These are phyloP conservation scores for Sclerodermus sp. DNA, from an alignment of 2,888 invertebrate species.

Conservation along the genomic window DNA sequence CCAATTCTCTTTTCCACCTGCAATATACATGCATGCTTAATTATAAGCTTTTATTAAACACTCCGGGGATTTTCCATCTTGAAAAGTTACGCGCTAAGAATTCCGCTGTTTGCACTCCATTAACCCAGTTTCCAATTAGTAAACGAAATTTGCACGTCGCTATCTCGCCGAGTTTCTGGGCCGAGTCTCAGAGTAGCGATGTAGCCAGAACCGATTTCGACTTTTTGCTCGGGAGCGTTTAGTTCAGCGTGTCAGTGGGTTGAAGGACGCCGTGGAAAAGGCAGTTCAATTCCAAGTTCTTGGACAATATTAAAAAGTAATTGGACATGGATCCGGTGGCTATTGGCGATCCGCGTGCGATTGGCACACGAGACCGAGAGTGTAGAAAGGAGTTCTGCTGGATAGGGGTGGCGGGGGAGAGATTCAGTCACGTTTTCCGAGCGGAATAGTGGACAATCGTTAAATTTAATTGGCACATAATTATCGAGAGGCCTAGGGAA, in stretches of 20 bases:
- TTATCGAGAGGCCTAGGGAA: constrained; percentile 37
- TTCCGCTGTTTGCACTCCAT: no score
- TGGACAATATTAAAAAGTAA: constrained; percentile 48
- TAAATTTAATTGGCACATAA: constrained; percentile 54
- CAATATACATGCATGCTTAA: constrained; percentile 10
- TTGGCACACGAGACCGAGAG: constrained; percentile 12
- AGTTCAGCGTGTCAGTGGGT: no score
- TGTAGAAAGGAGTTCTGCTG: constrained; percentile 5
- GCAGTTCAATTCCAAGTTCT: constrained; percentile 36
- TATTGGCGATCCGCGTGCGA: neutral
- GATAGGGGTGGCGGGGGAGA: constrained; percentile 6
- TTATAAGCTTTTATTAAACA: neutral
- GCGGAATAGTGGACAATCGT: constrained; percentile 49
- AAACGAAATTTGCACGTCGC: neutral
- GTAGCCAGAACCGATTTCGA: no score
- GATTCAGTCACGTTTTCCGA: constrained; percentile 29
- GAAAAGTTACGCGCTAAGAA: no score
- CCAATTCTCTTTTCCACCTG: neutral
- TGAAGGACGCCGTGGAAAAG: constrained; percentile 12
- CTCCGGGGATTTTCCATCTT: neutral
- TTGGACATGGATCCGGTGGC: constrained; percentile 43
- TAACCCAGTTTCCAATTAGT: no score
- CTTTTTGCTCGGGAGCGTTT: no score
- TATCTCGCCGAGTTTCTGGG: no score
- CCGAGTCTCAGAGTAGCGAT: no score